phyloP scores from a whole-genome alignment of 2,888 invertebrate genomes.

The Tholera decimalis region DNA sequence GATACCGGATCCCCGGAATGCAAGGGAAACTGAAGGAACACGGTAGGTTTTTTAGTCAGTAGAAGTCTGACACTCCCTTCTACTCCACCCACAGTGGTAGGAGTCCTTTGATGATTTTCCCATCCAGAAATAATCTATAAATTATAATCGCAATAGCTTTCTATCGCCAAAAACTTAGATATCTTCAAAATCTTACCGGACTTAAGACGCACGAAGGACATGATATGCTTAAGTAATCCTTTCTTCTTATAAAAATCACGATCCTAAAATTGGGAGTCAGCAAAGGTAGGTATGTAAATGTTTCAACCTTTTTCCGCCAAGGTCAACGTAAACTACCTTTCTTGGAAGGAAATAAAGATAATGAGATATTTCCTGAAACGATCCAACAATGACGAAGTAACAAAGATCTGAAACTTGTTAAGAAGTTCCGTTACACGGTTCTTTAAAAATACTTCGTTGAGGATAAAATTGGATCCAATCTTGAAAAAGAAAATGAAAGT shows the following conservation, averaged over 20 bases:
- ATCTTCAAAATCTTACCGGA: neutral
- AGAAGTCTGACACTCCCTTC: too few species aligned
- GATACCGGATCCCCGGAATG: too few species aligned
- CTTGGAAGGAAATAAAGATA: slow-evolving; percentile 34
- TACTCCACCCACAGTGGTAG: too few species aligned
- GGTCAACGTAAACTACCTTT: slow-evolving; percentile 15
- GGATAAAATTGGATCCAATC: slow-evolving; percentile 19
- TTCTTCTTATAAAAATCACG: neutral
- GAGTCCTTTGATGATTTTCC: too few species aligned
- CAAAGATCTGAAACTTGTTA: slow-evolving; percentile 31
- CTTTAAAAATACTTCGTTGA: slow-evolving; percentile 1
- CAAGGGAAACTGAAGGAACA: too few species aligned
- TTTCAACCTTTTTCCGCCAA: neutral
- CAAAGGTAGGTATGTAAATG: slow-evolving; percentile 24
- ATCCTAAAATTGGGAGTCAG: slow-evolving; percentile 1
- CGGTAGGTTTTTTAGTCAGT: too few species aligned
- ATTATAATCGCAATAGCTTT: too few species aligned
- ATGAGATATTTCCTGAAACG: slow-evolving; percentile 48
- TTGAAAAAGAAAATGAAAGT: too few species aligned
- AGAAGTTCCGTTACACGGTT: slow-evolving; percentile 16
- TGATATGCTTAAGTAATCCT: neutral
- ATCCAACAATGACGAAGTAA: slow-evolving; percentile 24
- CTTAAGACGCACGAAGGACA: neutral
- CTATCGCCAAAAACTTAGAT: too few species aligned
- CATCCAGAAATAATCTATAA: too few species aligned